These are phyloP conservation scores for Limonius californicus DNA, from an alignment of 1,140 invertebrate species.

Conservation along the genomic window DNA sequence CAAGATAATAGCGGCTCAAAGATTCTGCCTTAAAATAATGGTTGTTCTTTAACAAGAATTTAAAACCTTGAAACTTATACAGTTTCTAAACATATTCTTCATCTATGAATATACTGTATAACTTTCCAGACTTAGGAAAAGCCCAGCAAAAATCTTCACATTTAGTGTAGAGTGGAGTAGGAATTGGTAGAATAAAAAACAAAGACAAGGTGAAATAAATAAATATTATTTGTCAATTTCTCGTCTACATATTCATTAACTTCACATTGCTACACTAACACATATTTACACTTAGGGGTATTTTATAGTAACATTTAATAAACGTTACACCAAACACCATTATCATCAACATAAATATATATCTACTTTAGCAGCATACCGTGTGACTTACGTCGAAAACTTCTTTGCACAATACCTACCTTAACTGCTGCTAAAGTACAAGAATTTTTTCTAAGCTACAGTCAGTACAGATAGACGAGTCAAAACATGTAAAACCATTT, in stretches of 20 bases:
- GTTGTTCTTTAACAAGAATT: too few relatives aligned
- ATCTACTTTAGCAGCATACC: not conserved
- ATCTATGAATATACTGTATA: too few relatives aligned
- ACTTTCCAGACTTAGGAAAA: too few relatives aligned
- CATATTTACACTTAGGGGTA: constrained; percentile 6
- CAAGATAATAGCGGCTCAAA: too few relatives aligned
- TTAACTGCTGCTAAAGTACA: not conserved
- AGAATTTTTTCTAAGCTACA: not conserved
- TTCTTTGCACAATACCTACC: not conserved
- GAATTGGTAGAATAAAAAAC: not conserved
- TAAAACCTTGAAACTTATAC: too few relatives aligned
- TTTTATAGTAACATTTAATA: constrained; percentile 10
- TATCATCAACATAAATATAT: not conserved
- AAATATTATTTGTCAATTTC: constrained; percentile 11
- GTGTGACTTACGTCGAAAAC: too few relatives aligned
- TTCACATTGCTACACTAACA: constrained; percentile 10
- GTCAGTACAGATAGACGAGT: constrained; percentile 3
- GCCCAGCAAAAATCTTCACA: too few relatives aligned
- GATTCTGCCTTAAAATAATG: too few relatives aligned
- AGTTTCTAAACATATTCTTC: too few relatives aligned
- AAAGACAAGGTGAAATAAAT: not conserved
- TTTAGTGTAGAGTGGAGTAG: too few relatives aligned
- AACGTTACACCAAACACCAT: constrained; percentile 12
- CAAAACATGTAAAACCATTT: constrained; percentile 3
- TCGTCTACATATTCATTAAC: constrained; percentile 2